Percentiles rank a stretch among this genome's conserved stretches.
phyloP scores from a whole-genome alignment of 2,888 invertebrate species.

The Heliconius cydno region DNA sequence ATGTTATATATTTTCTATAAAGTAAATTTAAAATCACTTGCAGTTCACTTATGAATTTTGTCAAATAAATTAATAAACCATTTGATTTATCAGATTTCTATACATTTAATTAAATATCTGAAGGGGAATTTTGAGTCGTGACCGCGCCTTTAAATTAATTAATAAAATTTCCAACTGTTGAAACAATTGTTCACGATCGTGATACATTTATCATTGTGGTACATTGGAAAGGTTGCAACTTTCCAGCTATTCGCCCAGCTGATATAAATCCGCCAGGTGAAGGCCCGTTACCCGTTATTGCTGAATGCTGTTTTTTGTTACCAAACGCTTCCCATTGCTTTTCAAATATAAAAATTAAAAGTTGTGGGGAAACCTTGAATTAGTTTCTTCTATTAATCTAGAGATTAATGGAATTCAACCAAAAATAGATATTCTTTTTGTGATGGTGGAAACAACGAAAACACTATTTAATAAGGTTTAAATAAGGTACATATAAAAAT shows the following conservation, averaged over 20 bases:
- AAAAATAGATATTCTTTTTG: neutral
- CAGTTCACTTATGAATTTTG: conserved; percentile 42
- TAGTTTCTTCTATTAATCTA: neutral
- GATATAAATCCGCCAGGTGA: conserved; percentile 46
- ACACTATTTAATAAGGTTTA: too few species aligned
- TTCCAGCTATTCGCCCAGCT: conserved; percentile 45
- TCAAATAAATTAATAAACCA: conserved; percentile 48
- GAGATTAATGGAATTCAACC: too few species aligned
- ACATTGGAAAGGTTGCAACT: conserved; percentile 49
- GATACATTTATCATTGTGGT: conserved; percentile 52
- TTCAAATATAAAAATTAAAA: conserved; percentile 11
- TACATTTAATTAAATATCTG: conserved; percentile 42
- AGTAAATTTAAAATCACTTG: conserved; percentile 41
- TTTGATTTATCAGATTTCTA: conserved; percentile 46
- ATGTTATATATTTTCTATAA: neutral
- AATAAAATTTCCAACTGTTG: conserved; percentile 51
- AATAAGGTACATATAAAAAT: too few species aligned
- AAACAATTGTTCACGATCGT: conserved; percentile 52
- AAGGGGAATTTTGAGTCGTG: conserved; percentile 51
- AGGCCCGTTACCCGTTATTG: conserved; percentile 41
- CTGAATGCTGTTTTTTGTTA: conserved; percentile 39
- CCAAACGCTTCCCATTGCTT: conserved; percentile 7
- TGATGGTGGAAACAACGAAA: neutral
- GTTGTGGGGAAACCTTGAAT: neutral
- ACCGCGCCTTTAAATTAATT: conserved; percentile 51